Evolutionary conservation across 35 echinoderm and acorn worm species (phyloP), one percentile per base, ranked within the genome.

Genomic region (Amphiura filiformis): DNA sequence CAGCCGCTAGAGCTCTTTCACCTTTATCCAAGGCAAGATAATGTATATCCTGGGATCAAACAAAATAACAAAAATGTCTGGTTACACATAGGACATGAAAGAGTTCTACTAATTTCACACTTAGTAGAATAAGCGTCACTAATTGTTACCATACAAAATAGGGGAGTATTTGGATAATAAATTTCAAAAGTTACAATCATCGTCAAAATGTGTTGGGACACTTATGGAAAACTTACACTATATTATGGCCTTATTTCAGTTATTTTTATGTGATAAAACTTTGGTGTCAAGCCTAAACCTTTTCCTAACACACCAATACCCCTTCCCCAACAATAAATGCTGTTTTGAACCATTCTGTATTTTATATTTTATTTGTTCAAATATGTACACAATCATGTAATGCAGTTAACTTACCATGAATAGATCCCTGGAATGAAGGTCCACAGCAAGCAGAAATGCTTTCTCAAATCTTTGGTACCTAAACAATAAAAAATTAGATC

Each of bases 381-480:
- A 47, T 9, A 17, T 9, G 41, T 9, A 47, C 4, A 47, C 5
- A 47, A 47, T 9, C 4, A 47, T 17, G 17, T 47, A 4, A 26
- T 64, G 7, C 12, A 78, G 86, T 89, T 76, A 98, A 78, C 89
- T 89, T 76, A 98, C 96, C 96, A 98, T 98, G 56, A 97, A 94
- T 18, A 98, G 77, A 47, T 98, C 96, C 76, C 96, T 89, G 36
- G 93, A 89, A 76, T 94, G 96, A 37, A 98, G 44, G 44, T 94
- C 96, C 5, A 98, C 89, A 13, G 96, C 96, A 5, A 98, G 80
- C 14, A 98, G 79, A 56, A 98, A 98, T 14, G 96, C 96, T 78
- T 98, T 98, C 75, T 98, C 96, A 94, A 98, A 98, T 56, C 96
- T 77, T 78, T 98, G 93, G 77, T 98, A 98, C 75, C 96, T 98